Conservation (phyloP, 2,113 vertebrate species). For the Rhinichthys klamathensis region DNA sequence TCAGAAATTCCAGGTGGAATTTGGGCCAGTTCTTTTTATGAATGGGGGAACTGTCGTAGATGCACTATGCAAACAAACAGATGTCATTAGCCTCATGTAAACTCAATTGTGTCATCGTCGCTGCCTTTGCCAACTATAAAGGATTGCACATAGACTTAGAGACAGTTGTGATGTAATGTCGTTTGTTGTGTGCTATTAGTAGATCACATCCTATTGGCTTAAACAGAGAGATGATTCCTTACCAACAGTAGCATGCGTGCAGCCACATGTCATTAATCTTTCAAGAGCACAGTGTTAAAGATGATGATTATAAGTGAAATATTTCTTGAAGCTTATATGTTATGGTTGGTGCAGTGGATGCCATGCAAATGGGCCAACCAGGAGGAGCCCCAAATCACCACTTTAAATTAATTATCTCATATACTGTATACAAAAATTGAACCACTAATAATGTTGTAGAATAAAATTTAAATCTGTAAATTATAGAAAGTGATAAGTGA, state of each 20-base stretch:
- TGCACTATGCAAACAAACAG: neutral
- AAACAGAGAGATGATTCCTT: neutral
- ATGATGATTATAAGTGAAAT: neutral
- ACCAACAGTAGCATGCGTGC: neutral
- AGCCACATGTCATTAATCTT: neutral
- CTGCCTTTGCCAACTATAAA: slow-evolving; percentile 6
- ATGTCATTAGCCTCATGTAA: slow-evolving; percentile 18
- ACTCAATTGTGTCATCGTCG: neutral
- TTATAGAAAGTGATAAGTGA: no score
- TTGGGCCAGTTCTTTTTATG: neutral
- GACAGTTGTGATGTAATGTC: slow-evolving; percentile 18
- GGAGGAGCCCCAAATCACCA: neutral
- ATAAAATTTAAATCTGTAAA: no score
- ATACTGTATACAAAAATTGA: no score
- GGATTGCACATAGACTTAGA: slow-evolving; percentile 31
- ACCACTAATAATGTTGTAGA: no score
- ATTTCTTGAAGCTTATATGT: neutral
- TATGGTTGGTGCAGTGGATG: neutral
- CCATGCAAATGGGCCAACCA: neutral
- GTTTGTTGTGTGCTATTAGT: slow-evolving; percentile 11
- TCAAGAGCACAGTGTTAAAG: neutral
- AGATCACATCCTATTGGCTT: slow-evolving; percentile 8
- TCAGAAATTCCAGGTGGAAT: neutral
- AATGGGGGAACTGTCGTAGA: neutral
- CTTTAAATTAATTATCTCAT: neutral